phyloP scores from a whole-genome alignment of 2,797 vertebrate species.

The Leucoraja ocellata region DNA sequence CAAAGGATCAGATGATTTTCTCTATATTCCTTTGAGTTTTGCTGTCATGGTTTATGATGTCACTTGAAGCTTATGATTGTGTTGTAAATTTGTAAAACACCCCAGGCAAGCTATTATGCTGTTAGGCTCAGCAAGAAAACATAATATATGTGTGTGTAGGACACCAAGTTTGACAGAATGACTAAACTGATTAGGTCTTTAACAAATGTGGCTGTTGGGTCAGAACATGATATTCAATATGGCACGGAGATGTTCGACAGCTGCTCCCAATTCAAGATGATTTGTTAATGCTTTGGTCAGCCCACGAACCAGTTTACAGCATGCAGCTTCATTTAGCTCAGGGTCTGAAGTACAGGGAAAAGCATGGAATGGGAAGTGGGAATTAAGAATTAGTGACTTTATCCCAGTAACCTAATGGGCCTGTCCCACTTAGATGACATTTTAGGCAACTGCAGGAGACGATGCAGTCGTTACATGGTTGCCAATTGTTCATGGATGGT shows the following conservation, averaged over 20 bases:
- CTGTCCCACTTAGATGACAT: too few species aligned
- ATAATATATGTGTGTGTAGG: neutral
- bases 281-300: neutral
- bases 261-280: neutral
- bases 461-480: too few species aligned
- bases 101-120: neutral
- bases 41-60: constrained; percentile 15
- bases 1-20: neutral
- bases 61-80: neutral
- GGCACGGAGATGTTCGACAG: neutral
- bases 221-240: neutral
- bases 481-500: too few species aligned
- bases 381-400: neutral
- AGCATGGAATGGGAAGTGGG: neutral
- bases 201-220: constrained; percentile 27
- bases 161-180: neutral
- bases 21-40: constrained; percentile 26
- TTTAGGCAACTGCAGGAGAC: too few species aligned
- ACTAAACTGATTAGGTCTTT: constrained; percentile 23
- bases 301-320: neutral
- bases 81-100: constrained; percentile 21
- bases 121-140: neutral
- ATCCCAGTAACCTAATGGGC: neutral
- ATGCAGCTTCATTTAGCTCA: neutral
- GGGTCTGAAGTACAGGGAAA: neutral